These are phyloP conservation scores for Ariopsis seemanni DNA, from an alignment of 2,113 vertebrate species.

Conservation along the genomic window DNA sequence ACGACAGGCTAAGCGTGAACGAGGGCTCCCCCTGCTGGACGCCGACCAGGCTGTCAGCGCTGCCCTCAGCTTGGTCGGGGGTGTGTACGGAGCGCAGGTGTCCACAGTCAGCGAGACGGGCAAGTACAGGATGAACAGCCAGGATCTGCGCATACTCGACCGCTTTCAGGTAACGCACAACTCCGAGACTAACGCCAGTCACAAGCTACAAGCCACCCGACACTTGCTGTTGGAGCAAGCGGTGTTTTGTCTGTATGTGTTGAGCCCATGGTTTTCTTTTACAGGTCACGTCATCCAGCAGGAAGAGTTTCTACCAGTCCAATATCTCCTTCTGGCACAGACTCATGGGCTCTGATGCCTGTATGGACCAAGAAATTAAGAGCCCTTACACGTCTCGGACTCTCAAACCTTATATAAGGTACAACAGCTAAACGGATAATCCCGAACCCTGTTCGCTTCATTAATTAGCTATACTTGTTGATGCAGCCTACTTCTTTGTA, in stretches of 20 bases:
- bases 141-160: constrained; percentile 89
- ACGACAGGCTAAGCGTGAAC: constrained; percentile 86
- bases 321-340: constrained; percentile 86
- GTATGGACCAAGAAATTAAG: constrained; percentile 83
- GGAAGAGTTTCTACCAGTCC: constrained; percentile 74
- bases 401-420: constrained; percentile 95
- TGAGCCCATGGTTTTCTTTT: not conserved
- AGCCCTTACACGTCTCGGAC: constrained; percentile 94
- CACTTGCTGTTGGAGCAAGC: not conserved
- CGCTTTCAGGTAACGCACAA: constrained; percentile 86
- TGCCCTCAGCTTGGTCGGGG: constrained; percentile 85
- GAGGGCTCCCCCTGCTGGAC: constrained; percentile 89
- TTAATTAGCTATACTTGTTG: too few species aligned
- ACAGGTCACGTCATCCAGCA: constrained; percentile 76
- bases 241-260: not conserved
- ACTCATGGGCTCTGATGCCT: constrained; percentile 84
- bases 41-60: constrained; percentile 86
- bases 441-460: not conserved
- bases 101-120: constrained; percentile 54
- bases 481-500: not conserved
- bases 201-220: not conserved
- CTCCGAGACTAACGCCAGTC: too few species aligned
- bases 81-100: constrained; percentile 82
- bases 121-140: constrained; percentile 81
- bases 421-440: not conserved